These are phyloP conservation scores for Melikaiella ostensackeni DNA, from an alignment of 2,888 invertebrate species.

Conservation along the genomic window DNA sequence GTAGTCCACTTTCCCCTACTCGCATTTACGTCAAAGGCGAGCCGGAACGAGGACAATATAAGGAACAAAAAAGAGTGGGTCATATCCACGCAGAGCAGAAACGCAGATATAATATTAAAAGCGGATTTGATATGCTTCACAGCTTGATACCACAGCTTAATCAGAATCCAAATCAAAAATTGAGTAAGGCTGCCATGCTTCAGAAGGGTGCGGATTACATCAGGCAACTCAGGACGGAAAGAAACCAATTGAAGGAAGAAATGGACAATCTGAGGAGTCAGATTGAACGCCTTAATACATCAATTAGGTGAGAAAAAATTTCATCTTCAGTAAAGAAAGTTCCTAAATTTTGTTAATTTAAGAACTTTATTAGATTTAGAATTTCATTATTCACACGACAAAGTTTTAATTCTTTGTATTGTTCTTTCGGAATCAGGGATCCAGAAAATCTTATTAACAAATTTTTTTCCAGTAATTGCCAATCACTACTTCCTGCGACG, in stretches of 20 bases:
- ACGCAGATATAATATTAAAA: constrained; percentile 96
- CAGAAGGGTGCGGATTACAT: constrained; percentile 98
- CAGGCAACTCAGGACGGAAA: constrained; percentile 90
- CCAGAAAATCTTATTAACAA: constrained; percentile 6
- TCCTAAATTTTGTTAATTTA: background rate
- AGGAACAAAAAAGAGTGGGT: constrained; percentile 88
- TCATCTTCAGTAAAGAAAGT: background rate
- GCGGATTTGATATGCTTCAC: constrained; percentile 96
- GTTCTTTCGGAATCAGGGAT: background rate
- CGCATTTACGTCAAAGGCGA: constrained; percentile 76
- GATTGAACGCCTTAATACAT: constrained; percentile 93
- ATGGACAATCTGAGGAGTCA: constrained; percentile 92
- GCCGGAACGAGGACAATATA: constrained; percentile 78
- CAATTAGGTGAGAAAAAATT: constrained; percentile 85
- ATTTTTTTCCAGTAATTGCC: constrained; percentile 86
- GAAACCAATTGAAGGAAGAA: constrained; percentile 92
- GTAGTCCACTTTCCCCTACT: constrained; percentile 82
- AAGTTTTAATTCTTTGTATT: no score
- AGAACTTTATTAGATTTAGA: background rate
- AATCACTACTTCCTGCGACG: constrained; percentile 95
- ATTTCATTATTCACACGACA: no score
- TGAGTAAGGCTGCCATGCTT: constrained; percentile 97
- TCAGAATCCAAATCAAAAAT: constrained; percentile 93
- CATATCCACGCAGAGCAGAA: constrained; percentile 98
- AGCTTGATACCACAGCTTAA: constrained; percentile 94